A percentile compares a stretch with the other conserved stretches of the same genome.
Conservation (phyloP, 2,888 invertebrate genomes). For the Spicauda simplicius region DNA sequence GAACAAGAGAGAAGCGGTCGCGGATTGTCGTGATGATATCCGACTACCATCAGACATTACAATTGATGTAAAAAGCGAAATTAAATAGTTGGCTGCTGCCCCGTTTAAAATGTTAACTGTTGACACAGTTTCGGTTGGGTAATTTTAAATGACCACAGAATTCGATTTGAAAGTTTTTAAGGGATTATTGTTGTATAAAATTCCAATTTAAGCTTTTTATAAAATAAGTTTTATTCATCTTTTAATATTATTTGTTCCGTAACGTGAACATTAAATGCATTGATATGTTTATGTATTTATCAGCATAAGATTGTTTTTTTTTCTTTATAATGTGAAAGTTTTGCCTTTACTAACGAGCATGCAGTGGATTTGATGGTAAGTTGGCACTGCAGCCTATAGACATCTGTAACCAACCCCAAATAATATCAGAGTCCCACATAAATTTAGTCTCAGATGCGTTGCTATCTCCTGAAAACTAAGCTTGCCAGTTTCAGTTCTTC, state of each 20-base stretch:
- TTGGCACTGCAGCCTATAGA: too few species aligned
- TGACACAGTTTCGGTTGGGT: constrained; percentile 35
- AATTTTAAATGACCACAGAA: constrained; percentile 14
- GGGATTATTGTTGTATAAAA: neutral
- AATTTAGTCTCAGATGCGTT: too few species aligned
- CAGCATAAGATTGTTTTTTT: too few species aligned
- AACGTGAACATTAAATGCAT: neutral
- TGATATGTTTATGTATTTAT: too few species aligned
- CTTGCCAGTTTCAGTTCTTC: too few species aligned
- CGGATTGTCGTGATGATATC: constrained; percentile 46
- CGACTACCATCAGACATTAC: constrained; percentile 42
- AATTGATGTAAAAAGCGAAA: constrained; percentile 38
- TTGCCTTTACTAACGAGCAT: too few species aligned
- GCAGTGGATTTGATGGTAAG: too few species aligned
- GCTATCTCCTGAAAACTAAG: too few species aligned
- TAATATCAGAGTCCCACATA: too few species aligned
- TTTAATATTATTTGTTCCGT: neutral
- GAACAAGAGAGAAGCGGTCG: constrained; percentile 49
- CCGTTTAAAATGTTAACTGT: constrained; percentile 32
- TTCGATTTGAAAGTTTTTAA: constrained; percentile 7
- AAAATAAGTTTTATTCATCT: neutral
- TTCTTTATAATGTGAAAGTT: too few species aligned
- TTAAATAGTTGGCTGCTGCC: constrained; percentile 30
- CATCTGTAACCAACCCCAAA: too few species aligned
- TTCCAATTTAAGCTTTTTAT: neutral